phyloP scores from a whole-genome alignment of 2,888 invertebrate species.

The Lochmaea crataegi region DNA sequence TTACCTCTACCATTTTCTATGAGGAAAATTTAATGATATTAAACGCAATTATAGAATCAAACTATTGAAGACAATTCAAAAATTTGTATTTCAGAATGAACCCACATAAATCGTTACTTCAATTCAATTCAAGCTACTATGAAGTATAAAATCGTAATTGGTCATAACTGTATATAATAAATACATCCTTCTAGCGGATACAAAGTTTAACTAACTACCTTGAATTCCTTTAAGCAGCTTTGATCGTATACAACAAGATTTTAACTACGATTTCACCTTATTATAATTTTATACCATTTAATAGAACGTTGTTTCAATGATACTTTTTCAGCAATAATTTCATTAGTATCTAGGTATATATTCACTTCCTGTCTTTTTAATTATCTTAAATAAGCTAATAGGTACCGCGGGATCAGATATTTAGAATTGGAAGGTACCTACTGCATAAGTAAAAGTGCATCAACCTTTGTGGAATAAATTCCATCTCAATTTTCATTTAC shows the following conservation, averaged over 20 bases:
- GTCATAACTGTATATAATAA: background rate
- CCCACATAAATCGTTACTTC: background rate
- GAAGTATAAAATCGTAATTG: background rate
- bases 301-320: background rate
- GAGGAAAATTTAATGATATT: too few relatives aligned
- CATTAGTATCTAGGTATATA: background rate
- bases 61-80: too few relatives aligned
- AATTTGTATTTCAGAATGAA: background rate
- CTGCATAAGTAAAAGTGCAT: constrained; percentile 6
- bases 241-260: too few relatives aligned
- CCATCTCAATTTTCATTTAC: background rate
- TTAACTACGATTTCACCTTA: background rate
- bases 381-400: background rate
- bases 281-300: background rate
- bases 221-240: too few relatives aligned
- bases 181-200: background rate
- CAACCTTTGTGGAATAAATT: background rate
- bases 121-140: background rate
- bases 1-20: too few relatives aligned
- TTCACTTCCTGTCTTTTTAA: background rate
- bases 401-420: background rate
- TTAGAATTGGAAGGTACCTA: background rate
- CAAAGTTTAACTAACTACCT: too few relatives aligned
- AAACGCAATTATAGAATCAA: too few relatives aligned
- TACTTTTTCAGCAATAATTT: background rate